Evolutionary conservation across 92 coral and sea anemone genomes (phyloP), one percentile per base, ranked within the genome.

Genomic region (Porites cylindrica): DNA sequence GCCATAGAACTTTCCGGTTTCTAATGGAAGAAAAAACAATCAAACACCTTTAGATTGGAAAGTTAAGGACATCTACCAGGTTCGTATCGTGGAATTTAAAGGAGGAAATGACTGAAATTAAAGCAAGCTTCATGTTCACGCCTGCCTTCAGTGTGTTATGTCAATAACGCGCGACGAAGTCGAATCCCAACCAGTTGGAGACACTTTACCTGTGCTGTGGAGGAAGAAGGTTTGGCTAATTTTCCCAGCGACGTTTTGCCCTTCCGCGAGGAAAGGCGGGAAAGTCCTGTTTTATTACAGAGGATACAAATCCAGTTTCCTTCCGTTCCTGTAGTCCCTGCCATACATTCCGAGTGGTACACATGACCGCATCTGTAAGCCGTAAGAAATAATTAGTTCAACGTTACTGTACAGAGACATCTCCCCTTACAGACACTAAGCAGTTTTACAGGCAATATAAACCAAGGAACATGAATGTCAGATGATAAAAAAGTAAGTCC

Each of bases 271-370:
- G 98, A 86, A 14, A 80, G 82, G 14, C 96, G 89, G 17, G 86
- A 68, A 67, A 93, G 86, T 72, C 93, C 94, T 70, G 96, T 93
- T 92, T 97, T 95, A 76, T 96, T 90, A 76, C 99, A 95, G 70
- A 94, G 85, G 11, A 92, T 78, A 81, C 99, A 96, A 51, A 94
- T 88, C 94, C 93, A 93, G 53, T 84, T 85, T n/a, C 88, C 92
- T 68, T 92, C 91, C 8, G 94, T 82, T 66, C 96, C 98, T 13
- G 92, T 85, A 53, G 90, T 77, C 67, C 91, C 97, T 75, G 66
- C 66, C 66, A 62, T 62, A 62, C 66, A 62, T 62, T 62, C 66
- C 24, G 66, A 62, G 7, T 62, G 66, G n/a, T 16, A 62, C 66
- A 62, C 20, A 18, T 62, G 66, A 62, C 66, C 66, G 17, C n/a